Base-by-base conservation (phyloP, 1,140 invertebrate genomes). In the Polypedilum pembai region DNA sequence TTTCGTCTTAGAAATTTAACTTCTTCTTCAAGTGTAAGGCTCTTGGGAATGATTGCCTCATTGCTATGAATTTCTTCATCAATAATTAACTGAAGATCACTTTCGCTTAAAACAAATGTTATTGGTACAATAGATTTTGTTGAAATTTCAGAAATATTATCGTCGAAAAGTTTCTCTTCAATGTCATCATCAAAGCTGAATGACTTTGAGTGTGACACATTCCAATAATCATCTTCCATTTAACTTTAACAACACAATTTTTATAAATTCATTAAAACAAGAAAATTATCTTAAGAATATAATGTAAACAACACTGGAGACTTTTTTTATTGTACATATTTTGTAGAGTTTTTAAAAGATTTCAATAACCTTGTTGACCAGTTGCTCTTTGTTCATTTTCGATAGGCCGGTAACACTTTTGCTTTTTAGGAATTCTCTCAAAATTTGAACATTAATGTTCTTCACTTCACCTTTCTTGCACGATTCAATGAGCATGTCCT, bases 141-240 rank as follows among this genome's bases (percentile, higher is more conserved):
- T 12, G 40, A 74, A 18, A 73, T 73, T 63, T 76, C 75, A n/a
- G 75, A 76, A 15, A 56, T 24, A 24, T 73, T 73, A 63, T 76
- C 75, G 12, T 74, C 73, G 5, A 74, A 40, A 15, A 74, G 3
- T 15, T 75, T 73, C 8, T 73, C 79, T 56, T 80, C 80, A 1
- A 80, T 79, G 17, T 80, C 80, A 18, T 82, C 81, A 41, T 82
- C 81, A 66, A 82, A 82, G 73, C 80, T 82, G 33, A 82, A 82
- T 7, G 80, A 80, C 8, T 78, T 78, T 8, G 77, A 78, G 7
- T 79, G 76, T 3, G 81, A 82, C 65, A 78, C 77, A 73, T 81
- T 82, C 81, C 81, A 82, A 76, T 81, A 82, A 65, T 75, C 76
- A 63, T 82, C 81, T 20, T 73, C 74, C 74, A 75, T 73, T 21